These are phyloP conservation scores for Chloropsis hardwickii DNA, from an alignment of 2,113 vertebrate genomes.

Conservation along the genomic window DNA sequence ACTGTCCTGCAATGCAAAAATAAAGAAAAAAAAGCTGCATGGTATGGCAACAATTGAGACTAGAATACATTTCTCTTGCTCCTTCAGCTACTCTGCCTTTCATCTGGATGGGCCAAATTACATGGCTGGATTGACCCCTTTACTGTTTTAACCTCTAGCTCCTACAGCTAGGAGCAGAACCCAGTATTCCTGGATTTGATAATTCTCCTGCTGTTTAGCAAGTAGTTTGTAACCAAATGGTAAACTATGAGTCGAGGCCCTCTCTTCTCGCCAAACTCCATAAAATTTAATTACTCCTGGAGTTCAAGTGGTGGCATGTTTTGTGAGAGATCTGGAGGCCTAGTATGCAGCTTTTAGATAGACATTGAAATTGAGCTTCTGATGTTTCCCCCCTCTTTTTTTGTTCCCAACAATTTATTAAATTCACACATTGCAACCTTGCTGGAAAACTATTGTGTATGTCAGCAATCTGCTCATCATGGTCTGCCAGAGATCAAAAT, in stretches of 20 bases:
- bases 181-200: neutral
- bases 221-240: conserved; percentile 30
- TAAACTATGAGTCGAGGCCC: conserved; percentile 9
- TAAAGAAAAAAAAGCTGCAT: neutral
- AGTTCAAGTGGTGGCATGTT: conserved; percentile 59
- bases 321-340: conserved; percentile 35
- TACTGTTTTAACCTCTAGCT: neutral
- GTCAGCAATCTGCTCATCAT: neutral
- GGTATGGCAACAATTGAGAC: neutral
- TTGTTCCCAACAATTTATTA: neutral
- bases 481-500: neutral
- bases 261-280: conserved; percentile 28
- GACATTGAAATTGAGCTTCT: neutral
- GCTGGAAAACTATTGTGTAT: neutral
- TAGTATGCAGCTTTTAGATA: conserved; percentile 32
- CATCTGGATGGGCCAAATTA: neutral
- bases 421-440: neutral
- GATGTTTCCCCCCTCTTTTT: neutral
- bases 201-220: neutral
- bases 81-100: neutral
- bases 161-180: neutral
- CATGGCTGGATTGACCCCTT: accelerated
- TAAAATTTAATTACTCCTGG: conserved; percentile 58
- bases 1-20: neutral
- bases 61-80: neutral